phyloP scores from a whole-genome alignment of 2,888 invertebrate species.

The Agrilus biguttatus region DNA sequence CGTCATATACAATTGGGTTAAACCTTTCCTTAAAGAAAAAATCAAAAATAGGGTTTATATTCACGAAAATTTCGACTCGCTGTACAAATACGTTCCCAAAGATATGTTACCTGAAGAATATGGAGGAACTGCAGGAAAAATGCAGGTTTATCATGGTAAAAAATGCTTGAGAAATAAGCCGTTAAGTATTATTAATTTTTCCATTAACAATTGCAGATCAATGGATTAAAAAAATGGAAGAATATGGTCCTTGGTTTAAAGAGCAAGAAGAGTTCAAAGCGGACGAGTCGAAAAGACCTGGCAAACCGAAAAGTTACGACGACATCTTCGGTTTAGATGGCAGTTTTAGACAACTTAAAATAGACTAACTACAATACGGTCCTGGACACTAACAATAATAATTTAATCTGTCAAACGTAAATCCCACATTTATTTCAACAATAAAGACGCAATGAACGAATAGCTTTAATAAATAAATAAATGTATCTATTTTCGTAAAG shows the following conservation, averaged over 20 bases:
- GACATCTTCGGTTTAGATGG: slow-evolving; percentile 83
- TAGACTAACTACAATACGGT: slow-evolving; percentile 50
- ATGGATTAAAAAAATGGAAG: slow-evolving; percentile 67
- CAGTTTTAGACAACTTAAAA: slow-evolving; percentile 70
- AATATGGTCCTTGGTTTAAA: slow-evolving; percentile 65
- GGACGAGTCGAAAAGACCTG: slow-evolving; percentile 67
- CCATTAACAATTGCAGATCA: slow-evolving; percentile 38
- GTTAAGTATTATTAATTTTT: background rate
- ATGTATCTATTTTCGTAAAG: too few species aligned
- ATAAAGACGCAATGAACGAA: too few species aligned
- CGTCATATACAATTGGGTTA: slow-evolving; percentile 72
- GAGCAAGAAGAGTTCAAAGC: slow-evolving; percentile 65
- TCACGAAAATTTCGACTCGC: slow-evolving; percentile 53
- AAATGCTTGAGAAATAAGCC: too few species aligned
- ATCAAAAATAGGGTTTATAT: slow-evolving; percentile 70
- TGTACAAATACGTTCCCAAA: slow-evolving; percentile 65
- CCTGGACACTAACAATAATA: too few species aligned
- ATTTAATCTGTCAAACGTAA: too few species aligned
- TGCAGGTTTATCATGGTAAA: slow-evolving; percentile 55
- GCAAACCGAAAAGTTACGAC: slow-evolving; percentile 72
- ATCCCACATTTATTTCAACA: too few species aligned
- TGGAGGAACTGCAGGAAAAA: slow-evolving; percentile 63
- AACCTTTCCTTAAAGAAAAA: slow-evolving; percentile 78
- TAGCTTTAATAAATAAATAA: too few species aligned
- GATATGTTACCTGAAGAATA: slow-evolving; percentile 72